Evolutionary conservation across 92 coral and sea anemone species (phyloP).

Genomic region (Parazoanthus darwini): DNA sequence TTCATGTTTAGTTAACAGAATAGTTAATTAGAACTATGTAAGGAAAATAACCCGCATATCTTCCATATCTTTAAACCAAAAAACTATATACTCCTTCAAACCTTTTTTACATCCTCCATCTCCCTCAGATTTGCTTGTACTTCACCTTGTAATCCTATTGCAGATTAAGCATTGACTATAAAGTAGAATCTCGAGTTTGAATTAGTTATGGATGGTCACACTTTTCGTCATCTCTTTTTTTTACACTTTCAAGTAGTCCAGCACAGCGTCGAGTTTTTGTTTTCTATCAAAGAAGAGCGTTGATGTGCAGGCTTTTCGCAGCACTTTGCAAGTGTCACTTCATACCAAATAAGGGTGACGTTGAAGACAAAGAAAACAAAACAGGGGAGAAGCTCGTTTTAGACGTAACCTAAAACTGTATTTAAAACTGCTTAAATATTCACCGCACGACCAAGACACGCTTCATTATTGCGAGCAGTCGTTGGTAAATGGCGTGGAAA

Average conservation of each 20-base stretch:
- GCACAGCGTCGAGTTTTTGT: not conserved
- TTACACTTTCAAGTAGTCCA: not conserved
- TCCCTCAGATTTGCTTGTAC: not conserved
- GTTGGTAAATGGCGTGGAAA: conserved; percentile 4
- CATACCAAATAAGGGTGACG: conserved; percentile 36
- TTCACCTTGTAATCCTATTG: not conserved
- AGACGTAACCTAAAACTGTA: conserved; percentile 29
- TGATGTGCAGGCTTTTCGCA: conserved; percentile 27
- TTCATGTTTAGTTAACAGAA: conserved; percentile 19
- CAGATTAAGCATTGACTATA: not conserved
- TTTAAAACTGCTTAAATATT: not conserved
- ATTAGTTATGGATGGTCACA: not conserved
- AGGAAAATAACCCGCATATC: conserved; percentile 27
- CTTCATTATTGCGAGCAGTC: conserved; percentile 5
- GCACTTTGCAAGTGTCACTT: conserved; percentile 18
- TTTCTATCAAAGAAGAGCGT: conserved; percentile 29
- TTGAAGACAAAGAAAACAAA: conserved; percentile 25
- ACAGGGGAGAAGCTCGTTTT: not conserved
- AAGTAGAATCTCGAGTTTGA: not conserved
- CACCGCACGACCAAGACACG: not conserved
- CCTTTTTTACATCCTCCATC: not conserved
- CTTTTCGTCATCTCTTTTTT: not conserved
- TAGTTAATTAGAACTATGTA: not conserved
- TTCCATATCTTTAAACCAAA: conserved; percentile 21
- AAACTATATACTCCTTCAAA: not conserved